Evolutionary conservation across 1,140 invertebrate species (phyloP).

Genomic region (Hypsibius dujardini): DNA sequence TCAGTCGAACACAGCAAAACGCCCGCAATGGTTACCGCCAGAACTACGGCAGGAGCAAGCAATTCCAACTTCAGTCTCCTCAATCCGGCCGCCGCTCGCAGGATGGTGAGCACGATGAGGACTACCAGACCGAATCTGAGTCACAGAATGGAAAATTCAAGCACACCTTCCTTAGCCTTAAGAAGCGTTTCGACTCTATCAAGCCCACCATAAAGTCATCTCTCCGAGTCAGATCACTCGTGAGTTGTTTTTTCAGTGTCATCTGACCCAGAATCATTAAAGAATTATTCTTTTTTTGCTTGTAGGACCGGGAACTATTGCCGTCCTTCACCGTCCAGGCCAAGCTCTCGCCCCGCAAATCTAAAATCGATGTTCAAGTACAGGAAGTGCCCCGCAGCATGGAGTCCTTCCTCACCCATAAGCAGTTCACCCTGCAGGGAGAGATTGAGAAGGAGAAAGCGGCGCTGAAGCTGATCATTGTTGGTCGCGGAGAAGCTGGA

Average conservation of each 20-base stretch:
- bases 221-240: background rate
- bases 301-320: constrained; percentile 10
- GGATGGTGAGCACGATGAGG: too few relatives aligned
- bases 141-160: too few relatives aligned
- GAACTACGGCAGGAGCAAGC: too few relatives aligned
- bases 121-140: too few relatives aligned
- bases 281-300: background rate
- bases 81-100: background rate
- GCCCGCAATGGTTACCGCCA: too few relatives aligned
- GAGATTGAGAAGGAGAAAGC: constrained; percentile 5
- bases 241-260: background rate
- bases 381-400: background rate
- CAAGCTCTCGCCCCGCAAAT: background rate
- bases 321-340: background rate
- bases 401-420: background rate
- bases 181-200: background rate
- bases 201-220: background rate
- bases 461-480: background rate
- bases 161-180: too few relatives aligned
- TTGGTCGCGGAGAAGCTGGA: background rate
- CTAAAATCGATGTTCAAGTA: background rate
- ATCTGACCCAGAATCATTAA: background rate
- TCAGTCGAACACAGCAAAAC: too few relatives aligned
- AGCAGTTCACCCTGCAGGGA: background rate
- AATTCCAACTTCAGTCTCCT: too few relatives aligned